Evolutionary conservation across 2,113 vertebrate species (phyloP).

Genomic region (Semnopithecus entellus): DNA sequence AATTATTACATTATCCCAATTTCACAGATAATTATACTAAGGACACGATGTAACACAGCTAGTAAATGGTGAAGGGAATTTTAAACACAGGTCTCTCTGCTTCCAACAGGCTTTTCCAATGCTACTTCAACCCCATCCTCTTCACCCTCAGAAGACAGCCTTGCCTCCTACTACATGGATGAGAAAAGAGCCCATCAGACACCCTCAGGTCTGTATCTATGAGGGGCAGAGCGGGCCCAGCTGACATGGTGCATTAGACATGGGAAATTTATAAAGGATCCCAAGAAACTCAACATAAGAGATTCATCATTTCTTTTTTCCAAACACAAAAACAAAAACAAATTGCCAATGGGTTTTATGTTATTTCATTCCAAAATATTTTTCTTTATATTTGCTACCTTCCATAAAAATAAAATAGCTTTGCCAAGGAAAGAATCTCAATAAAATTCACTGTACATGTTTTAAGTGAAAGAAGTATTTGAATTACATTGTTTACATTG

Average conservation of each 20-base stretch:
- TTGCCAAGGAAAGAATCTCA: background rate
- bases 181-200: background rate
- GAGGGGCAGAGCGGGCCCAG: background rate
- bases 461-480: conserved; percentile 1
- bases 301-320: background rate
- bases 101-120: background rate
- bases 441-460: background rate
- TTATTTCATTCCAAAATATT: background rate
- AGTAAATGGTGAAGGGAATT: background rate
- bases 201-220: background rate
- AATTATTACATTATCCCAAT: background rate
- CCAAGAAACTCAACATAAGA: background rate
- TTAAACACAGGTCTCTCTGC: background rate
- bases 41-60: background rate
- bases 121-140: background rate
- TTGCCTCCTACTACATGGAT: background rate
- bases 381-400: background rate
- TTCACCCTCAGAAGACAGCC: background rate
- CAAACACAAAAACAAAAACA: background rate
- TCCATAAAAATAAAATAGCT: background rate
- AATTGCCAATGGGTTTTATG: background rate
- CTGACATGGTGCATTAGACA: background rate
- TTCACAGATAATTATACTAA: background rate
- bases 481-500: background rate
- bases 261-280: background rate